Percentiles rank a stretch among this genome's conserved stretches.
Evolutionary conservation across 2,113 vertebrate genomes (phyloP).

Genomic region (Lophotis ruficrista): DNA sequence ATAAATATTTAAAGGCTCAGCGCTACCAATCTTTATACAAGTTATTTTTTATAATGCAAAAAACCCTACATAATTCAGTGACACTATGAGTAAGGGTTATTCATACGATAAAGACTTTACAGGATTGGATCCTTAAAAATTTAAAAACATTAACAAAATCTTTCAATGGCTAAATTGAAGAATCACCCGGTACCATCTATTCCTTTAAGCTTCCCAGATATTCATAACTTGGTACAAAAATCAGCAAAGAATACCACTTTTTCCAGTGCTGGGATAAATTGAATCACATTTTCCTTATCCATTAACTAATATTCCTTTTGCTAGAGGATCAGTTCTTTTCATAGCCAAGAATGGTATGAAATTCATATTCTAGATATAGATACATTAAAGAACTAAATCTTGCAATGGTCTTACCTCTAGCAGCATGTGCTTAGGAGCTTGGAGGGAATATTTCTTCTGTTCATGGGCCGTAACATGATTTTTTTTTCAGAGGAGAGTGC

Average conservation of each 20-base stretch:
- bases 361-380: background rate
- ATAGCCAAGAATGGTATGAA: background rate
- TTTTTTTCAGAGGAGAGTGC: background rate
- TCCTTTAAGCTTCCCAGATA: conserved; percentile 4
- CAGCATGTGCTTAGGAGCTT: background rate
- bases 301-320: conserved; percentile 16
- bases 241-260: background rate
- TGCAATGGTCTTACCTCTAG: background rate
- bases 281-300: conserved; percentile 9
- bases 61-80: background rate
- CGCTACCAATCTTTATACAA: background rate
- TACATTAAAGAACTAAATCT: background rate
- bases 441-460: background rate
- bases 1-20: conserved; percentile 19
- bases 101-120: background rate
- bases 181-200: background rate
- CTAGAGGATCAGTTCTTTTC: background rate
- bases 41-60: background rate
- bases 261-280: background rate
- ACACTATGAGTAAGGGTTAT: background rate
- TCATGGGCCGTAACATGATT: background rate
- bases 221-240: conserved; percentile 24
- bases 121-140: background rate
- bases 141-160: conserved; percentile 21
- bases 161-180: conserved; percentile 8